Conservation (phyloP, 2,797 vertebrate species). For the Cichlasoma orientale region DNA sequence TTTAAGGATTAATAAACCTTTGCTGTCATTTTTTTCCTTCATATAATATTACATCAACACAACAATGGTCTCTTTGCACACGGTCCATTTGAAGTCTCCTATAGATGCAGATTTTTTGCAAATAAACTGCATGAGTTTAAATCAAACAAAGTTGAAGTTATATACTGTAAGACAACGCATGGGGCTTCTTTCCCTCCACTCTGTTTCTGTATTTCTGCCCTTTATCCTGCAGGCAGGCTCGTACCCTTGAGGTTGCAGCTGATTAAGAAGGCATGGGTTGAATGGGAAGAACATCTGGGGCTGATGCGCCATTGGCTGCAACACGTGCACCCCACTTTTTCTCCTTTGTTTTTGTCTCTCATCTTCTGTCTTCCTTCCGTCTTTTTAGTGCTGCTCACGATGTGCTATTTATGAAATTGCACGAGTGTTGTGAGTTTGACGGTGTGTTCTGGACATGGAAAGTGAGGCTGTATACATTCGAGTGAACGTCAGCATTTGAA, state of each 20-base stretch:
- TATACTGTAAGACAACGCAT: neutral
- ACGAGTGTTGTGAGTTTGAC: neutral
- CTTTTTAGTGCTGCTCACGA: neutral
- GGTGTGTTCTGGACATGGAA: neutral
- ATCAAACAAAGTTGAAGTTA: neutral
- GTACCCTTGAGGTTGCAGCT: constrained; percentile 6
- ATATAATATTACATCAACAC: neutral
- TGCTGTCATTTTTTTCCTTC: neutral
- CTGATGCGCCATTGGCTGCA: constrained; percentile 22
- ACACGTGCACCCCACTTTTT: constrained; percentile 27
- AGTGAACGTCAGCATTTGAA: neutral
- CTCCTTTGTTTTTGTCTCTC: neutral
- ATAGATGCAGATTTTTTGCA: neutral
- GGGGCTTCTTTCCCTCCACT: neutral
- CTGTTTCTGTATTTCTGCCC: neutral
- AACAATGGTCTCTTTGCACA: neutral
- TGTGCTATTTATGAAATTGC: neutral
- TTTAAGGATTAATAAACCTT: neutral
- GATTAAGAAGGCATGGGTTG: constrained; percentile 33
- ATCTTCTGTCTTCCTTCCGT: neutral
- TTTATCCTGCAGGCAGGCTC: neutral
- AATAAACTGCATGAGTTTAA: neutral
- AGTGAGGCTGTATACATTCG: neutral
- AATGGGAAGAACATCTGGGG: constrained; percentile 48
- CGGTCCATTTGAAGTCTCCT: neutral